Percentiles rank a stretch among this genome's conserved stretches.
These are phyloP conservation scores for Tamias sibiricus DNA, from an alignment of 2,113 vertebrate genomes.

Conservation along the genomic window DNA sequence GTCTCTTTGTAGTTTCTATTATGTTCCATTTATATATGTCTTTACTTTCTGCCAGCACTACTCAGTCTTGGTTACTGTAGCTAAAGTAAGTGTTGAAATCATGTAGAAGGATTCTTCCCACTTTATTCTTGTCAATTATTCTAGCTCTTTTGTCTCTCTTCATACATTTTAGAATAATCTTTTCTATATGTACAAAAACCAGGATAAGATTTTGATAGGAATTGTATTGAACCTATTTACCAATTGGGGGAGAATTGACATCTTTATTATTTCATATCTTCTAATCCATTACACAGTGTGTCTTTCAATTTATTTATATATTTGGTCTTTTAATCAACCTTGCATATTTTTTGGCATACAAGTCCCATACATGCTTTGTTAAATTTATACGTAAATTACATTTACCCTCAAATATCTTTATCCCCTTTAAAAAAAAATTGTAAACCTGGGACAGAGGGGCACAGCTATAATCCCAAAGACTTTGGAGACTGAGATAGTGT, in stretches of 20 bases:
- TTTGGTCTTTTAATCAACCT: background rate
- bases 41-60: background rate
- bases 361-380: background rate
- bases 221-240: background rate
- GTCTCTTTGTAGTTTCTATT: background rate
- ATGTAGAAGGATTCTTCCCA: background rate
- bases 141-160: background rate
- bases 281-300: background rate
- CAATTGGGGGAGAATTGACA: background rate
- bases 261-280: background rate
- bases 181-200: background rate
- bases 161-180: background rate
- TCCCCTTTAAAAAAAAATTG: background rate
- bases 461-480: too few species aligned
- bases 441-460: too few species aligned
- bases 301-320: background rate
- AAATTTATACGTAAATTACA: background rate
- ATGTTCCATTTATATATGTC: background rate
- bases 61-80: background rate
- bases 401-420: background rate
- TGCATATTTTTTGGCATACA: background rate
- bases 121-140: background rate
- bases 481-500: too few species aligned
- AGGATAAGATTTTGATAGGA: background rate
- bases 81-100: background rate